Base-by-base conservation (phyloP, 2,888 invertebrate genomes). In the Tachystola acroxantha region DNA sequence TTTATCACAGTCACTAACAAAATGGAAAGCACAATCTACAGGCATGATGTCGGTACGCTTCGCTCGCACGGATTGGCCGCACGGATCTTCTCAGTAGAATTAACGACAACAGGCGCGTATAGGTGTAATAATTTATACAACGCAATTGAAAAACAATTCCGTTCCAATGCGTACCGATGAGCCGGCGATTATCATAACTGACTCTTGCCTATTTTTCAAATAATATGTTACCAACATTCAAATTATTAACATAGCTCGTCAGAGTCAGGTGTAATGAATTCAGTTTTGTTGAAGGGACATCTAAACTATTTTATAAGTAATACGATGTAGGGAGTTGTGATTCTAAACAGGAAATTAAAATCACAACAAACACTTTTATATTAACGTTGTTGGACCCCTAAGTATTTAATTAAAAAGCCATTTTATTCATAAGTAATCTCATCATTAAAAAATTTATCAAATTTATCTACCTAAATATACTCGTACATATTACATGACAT, bases 381-480 rank as follows among this genome's bases (percentile, higher is more conserved):
- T 80, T 57, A 68, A 74, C 61, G 55, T 65, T 69, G 68, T 78
- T 85, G 85, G 86, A 84, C 85, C 86, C 79, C 81, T 81, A 75
- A 75, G 76, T 70, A 73, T 78, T 78, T 66, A 76, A 76, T 77
- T 71, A 79, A 82, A 81, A 82, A 84, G 81, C 80, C 70, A 76
- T 76, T 77, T 71, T 74, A 74, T 78, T 79, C 71, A 80, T 81
- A 84, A 80, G 75, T 80, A 73, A 78, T 74, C 69, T 79, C 68
- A 74, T 79, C 68, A 74, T 81, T 78, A 80, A 82, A 85, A 81
- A 37, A 64, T 76, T 79, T 82, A 79, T 79, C 79, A 79, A 81
- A 78, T 79, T 80, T 69, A 67, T 73, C 85, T 86, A 86, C 72
- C 81, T 85, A 85, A 74, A 71, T 75, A 74, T 70, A 71, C 53